Evolutionary conservation across 1,140 invertebrate genomes (phyloP).

Genomic region (Hetaerina americana): DNA sequence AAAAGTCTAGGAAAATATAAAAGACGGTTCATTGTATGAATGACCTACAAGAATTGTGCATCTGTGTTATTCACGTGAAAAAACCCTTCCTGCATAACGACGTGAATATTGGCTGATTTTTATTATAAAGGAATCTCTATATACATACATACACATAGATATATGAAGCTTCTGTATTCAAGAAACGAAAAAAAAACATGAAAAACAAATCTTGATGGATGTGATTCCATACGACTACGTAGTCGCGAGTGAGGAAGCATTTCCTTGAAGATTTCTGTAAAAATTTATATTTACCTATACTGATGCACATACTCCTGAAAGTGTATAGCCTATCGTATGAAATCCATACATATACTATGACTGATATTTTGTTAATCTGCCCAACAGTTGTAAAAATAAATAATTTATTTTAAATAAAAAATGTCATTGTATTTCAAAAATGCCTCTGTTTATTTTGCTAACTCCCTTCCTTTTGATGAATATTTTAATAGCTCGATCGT

Average conservation of each 20-base stretch:
- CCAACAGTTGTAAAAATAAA: neutral
- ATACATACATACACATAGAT: neutral
- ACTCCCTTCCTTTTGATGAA: too few relatives aligned
- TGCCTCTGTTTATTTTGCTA: neutral
- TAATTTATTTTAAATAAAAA: conserved; percentile 1
- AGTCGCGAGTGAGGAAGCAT: neutral
- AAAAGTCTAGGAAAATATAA: too few relatives aligned
- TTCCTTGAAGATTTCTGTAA: neutral
- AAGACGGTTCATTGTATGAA: too few relatives aligned
- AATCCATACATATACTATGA: neutral
- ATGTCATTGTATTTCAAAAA: neutral
- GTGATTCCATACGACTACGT: neutral
- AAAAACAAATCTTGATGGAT: neutral
- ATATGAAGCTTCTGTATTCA: neutral
- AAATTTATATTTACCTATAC: neutral
- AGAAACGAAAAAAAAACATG: neutral
- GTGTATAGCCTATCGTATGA: neutral
- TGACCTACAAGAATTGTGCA: too few relatives aligned
- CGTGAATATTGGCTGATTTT: too few relatives aligned
- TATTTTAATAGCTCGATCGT: too few relatives aligned
- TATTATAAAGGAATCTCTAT: neutral
- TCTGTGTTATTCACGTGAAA: too few relatives aligned
- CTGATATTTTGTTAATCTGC: neutral
- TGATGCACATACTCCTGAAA: neutral
- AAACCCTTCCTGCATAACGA: too few relatives aligned